Base-by-base conservation (phyloP, 2,888 invertebrate genomes). In the Polyommatus icarus region DNA sequence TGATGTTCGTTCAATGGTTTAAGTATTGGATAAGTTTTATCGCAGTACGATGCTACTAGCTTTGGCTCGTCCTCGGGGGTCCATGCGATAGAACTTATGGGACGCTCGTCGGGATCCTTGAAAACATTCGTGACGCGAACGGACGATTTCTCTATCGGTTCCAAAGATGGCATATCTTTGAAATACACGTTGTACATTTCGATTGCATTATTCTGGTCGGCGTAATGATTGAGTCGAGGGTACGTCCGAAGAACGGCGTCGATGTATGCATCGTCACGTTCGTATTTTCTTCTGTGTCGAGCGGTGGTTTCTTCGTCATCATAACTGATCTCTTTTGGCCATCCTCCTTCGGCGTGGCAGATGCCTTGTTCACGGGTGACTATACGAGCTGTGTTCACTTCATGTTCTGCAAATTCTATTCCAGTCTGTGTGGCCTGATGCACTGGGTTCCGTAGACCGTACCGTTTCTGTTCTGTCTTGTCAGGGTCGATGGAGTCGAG, bases 131-230 rank as follows among this genome's bases (percentile, higher is more conserved):
- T 94, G 1, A 96, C 94, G 8, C 92, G 90, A 0, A 95, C 89
- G 71, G 85, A 87, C 75, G 91, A 92, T 80, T 94, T 93, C 83
- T 95, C 95, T 10, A 91, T 87, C 4, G 95, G 87, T 10, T 90
- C 85, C 8, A 86, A 85, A 3, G 90, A 84, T 32, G 94, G 91
- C 78, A 95, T 89, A 81, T 95, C 95, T 67, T 88, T 88, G 84
- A 96, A 97, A 84, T 96, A 97, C 83, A 96, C 95, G 85, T 96
- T 95, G 85, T 97, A 97, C 83, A 97, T 96, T 85, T 97, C 96
- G 72, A 97, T 95, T 5, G 96, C 96, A 87, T 96, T 97, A 86
- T 97, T 97, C 88, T 97, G 97, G 79, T 95, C 89, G 72, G 96
- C 94, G 80, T 94, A 95, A 83, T 96, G 95, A 80, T 95, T 95